A percentile compares a stretch with the other conserved stretches of the same genome.
Conservation (phyloP, 2,888 invertebrate genomes). For the Ephialtes manifestator region DNA sequence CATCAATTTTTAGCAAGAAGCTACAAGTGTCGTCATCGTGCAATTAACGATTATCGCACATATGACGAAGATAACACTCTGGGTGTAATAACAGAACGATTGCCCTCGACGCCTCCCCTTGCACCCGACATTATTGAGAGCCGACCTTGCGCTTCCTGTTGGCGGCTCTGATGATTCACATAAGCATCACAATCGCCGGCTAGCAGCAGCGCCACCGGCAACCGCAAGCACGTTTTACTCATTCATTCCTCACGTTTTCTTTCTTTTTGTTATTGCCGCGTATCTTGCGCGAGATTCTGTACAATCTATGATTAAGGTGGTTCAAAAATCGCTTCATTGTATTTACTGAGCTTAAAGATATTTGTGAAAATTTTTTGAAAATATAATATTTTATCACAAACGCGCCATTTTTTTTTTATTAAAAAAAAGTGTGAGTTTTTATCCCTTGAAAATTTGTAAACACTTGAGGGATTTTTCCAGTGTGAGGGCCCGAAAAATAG, state of each 20-base stretch:
- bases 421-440: no score
- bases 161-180: slow-evolving; percentile 57
- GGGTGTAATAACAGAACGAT: slow-evolving; percentile 37
- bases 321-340: neutral
- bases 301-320: neutral
- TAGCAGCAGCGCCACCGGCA: slow-evolving; percentile 33
- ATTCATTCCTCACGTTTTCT: slow-evolving; percentile 36
- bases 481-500: no score
- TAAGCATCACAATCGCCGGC: slow-evolving; percentile 28
- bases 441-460: no score
- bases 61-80: slow-evolving; percentile 47
- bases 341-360: no score
- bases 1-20: neutral
- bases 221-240: slow-evolving; percentile 49
- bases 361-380: no score
- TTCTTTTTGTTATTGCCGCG: neutral
- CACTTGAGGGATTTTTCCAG: no score
- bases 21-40: slow-evolving; percentile 1
- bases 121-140: slow-evolving; percentile 56
- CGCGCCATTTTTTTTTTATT: no score
- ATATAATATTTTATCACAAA: no score
- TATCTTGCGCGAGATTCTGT: neutral
- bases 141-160: slow-evolving; percentile 70
- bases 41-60: slow-evolving; percentile 30
- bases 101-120: slow-evolving; percentile 8